These are phyloP conservation scores for Trididemnum miniatum DNA, from an alignment of 23 tunicate species.

Conservation along the genomic window DNA sequence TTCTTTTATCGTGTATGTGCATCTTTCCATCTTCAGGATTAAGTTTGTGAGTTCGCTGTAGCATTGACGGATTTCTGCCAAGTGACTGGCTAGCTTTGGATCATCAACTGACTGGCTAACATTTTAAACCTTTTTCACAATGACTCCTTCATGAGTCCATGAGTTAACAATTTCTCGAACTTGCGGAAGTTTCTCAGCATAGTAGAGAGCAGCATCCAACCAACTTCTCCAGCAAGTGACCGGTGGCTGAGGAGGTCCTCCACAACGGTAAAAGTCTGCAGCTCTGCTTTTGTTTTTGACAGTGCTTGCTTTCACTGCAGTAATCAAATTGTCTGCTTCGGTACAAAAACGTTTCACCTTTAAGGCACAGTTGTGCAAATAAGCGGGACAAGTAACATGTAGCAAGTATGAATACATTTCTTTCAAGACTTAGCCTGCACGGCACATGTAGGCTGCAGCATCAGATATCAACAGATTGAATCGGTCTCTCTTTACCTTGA, in stretches of 20 bases:
- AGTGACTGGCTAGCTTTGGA: too few relatives aligned
- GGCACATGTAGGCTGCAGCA: conserved; percentile 37
- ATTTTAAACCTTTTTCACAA: conserved; percentile 12
- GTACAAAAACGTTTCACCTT: conserved; percentile 6
- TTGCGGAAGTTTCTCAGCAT: too few relatives aligned
- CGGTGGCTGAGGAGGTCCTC: conserved; percentile 25
- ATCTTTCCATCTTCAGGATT: conserved; percentile 11
- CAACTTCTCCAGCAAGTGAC: conserved; percentile 35
- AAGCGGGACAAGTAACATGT: conserved; percentile 17
- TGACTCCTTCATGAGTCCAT: conserved; percentile 4
- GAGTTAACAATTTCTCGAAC: conserved; percentile 8
- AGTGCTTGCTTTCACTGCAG: conserved; percentile 23
- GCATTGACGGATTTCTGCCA: conserved; percentile 26
- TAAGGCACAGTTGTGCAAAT: conserved; percentile 25
- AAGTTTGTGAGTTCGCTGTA: background rate
- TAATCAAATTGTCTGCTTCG: conserved; percentile 37
- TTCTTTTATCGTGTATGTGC: conserved; percentile 2
- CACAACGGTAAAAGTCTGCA: conserved; percentile 21
- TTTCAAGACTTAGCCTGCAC: conserved; percentile 16
- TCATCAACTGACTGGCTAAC: conserved; percentile 32
- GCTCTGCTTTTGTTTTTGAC: conserved; percentile 38
- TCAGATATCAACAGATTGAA: conserved; percentile 35
- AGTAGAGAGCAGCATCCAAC: conserved; percentile 16
- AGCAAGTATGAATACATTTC: conserved; percentile 18
- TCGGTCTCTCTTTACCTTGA: conserved; percentile 4